Conservation (phyloP, 1,140 invertebrate species). For the Halyomorpha halys region DNA sequence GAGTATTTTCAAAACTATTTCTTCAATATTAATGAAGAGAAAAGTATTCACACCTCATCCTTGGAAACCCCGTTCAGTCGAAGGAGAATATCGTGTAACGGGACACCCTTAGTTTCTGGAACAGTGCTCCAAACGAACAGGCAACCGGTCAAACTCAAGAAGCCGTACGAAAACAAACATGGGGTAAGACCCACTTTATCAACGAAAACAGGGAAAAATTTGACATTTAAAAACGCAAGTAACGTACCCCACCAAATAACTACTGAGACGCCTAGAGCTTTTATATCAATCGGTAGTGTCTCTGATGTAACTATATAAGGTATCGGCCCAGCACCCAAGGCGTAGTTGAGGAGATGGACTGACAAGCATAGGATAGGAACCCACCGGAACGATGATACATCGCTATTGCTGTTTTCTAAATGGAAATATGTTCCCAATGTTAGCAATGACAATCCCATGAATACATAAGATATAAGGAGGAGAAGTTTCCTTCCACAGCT, state of each 20-base stretch:
- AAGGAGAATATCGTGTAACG: conserved; percentile 32
- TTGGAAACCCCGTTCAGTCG: conserved; percentile 22
- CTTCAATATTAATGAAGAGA: too few species aligned
- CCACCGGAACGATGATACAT: conserved; percentile 36
- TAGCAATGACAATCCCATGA: conserved; percentile 52
- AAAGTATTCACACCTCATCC: too few species aligned
- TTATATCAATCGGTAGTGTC: conserved; percentile 43
- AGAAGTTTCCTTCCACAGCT: conserved; percentile 58
- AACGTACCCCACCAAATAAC: conserved; percentile 33
- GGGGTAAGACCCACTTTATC: conserved; percentile 50
- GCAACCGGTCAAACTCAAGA: conserved; percentile 56
- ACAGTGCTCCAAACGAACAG: conserved; percentile 48
- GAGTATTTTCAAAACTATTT: too few species aligned
- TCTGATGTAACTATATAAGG: conserved; percentile 52
- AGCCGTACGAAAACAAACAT: conserved; percentile 75
- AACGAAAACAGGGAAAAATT: conserved; percentile 21
- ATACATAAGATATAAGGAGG: conserved; percentile 51
- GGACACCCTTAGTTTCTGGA: conserved; percentile 45
- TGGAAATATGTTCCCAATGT: conserved; percentile 54
- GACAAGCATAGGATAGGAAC: conserved; percentile 43
- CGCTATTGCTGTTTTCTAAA: conserved; percentile 34
- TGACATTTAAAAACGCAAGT: conserved; percentile 16
- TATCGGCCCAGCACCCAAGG: conserved; percentile 40
- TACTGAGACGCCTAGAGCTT: conserved; percentile 40
- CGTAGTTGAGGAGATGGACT: conserved; percentile 43